Percentiles rank a stretch among this genome's conserved stretches.
Evolutionary conservation across 2,113 vertebrate genomes (phyloP).

Genomic region (Corvus moneduloides): DNA sequence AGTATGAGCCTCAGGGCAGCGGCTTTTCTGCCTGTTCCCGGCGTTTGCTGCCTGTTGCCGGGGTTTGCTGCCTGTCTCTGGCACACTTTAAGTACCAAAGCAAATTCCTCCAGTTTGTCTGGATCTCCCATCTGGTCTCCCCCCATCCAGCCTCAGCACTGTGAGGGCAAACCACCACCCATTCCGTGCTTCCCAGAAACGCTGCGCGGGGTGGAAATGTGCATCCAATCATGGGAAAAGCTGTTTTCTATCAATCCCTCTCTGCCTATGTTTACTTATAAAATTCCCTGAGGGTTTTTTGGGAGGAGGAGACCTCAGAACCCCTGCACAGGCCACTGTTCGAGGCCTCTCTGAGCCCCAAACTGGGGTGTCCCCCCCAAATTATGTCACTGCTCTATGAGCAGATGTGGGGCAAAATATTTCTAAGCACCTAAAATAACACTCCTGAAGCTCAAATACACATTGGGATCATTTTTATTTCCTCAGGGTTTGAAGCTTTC

Average conservation of each 20-base stretch:
- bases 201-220: neutral
- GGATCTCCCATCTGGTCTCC: neutral
- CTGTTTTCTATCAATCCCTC: neutral
- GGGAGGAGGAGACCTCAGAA: neutral
- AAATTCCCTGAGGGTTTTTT: neutral
- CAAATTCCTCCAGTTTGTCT: neutral
- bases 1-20: neutral
- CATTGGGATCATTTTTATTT: slow-evolving; percentile 14
- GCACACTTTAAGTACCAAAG: neutral
- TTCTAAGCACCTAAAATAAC: neutral
- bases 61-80: neutral
- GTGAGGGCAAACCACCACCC: neutral
- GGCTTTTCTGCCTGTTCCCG: neutral
- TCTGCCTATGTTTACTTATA: neutral
- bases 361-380: neutral
- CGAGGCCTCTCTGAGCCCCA: neutral
- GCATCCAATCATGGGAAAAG: neutral
- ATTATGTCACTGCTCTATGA: neutral
- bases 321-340: fast-evolving
- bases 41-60: neutral
- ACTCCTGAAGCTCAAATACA: neutral
- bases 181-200: neutral
- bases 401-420: neutral
- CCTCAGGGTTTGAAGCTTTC: neutral
- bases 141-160: neutral